Evolutionary conservation across 2,888 invertebrate genomes (phyloP).

Genomic region (Serrognathus titanus): DNA sequence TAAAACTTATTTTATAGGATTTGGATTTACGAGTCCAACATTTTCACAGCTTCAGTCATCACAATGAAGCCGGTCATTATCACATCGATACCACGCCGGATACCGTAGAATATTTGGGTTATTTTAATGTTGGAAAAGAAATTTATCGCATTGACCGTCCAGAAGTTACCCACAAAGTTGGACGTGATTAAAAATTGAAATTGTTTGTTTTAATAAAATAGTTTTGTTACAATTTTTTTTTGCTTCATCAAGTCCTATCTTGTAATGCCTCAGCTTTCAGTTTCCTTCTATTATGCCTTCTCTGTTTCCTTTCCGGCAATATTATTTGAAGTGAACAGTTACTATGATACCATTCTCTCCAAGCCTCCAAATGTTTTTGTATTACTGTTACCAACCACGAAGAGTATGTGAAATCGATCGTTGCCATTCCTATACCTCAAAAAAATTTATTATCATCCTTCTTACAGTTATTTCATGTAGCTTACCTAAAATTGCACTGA

Average conservation of each 20-base stretch:
- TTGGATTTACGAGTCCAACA: constrained; percentile 91
- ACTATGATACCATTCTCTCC: constrained; percentile 46
- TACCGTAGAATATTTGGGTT: constrained; percentile 83
- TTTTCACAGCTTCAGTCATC: constrained; percentile 87
- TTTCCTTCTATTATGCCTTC: constrained; percentile 8
- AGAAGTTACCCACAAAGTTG: constrained; percentile 60
- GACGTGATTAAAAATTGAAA: constrained; percentile 61
- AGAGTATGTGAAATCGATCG: constrained; percentile 49
- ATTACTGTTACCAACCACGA: constrained; percentile 47
- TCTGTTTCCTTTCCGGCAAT: constrained; percentile 37
- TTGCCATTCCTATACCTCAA: constrained; percentile 36
- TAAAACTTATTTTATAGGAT: constrained; percentile 55
- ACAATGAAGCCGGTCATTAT: constrained; percentile 91
- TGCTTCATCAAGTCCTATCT: too few species aligned
- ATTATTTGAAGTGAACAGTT: constrained; percentile 42
- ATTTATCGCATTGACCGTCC: constrained; percentile 77
- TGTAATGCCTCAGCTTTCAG: not conserved
- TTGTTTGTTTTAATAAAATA: not conserved
- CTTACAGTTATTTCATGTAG: not conserved
- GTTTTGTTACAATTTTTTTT: not conserved
- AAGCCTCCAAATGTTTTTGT: constrained; percentile 43
- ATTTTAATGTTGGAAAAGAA: constrained; percentile 74
- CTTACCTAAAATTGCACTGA: constrained; percentile 45
- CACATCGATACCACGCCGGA: constrained; percentile 92
- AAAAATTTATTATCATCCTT: not conserved